Conservation (phyloP, 2,797 vertebrate species). For the Cyclura pinguis region DNA sequence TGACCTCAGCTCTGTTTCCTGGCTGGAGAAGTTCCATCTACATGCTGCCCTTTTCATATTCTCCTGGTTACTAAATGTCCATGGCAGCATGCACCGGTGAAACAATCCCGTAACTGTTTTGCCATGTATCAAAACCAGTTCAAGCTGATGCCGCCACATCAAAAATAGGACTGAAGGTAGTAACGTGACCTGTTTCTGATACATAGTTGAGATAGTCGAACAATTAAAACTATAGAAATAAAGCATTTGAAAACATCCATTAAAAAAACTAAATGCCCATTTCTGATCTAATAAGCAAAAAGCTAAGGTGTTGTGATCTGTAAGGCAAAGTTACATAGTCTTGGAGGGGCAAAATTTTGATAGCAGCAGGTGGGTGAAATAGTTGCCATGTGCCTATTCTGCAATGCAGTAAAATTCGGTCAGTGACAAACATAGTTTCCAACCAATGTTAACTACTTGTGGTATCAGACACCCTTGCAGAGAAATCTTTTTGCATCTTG, state of each 20-base stretch:
- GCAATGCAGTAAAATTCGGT: background rate
- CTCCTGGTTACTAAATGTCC: too few relatives aligned
- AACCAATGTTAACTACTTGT: background rate
- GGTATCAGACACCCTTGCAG: background rate
- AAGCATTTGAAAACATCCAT: background rate
- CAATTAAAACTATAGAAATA: background rate
- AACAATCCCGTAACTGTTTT: background rate
- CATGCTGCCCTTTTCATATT: too few relatives aligned
- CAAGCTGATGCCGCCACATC: background rate
- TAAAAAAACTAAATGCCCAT: background rate
- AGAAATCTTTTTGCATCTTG: background rate
- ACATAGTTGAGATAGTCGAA: background rate
- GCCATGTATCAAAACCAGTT: background rate
- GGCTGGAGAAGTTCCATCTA: too few relatives aligned
- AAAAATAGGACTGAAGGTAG: background rate
- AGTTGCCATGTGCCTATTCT: background rate
- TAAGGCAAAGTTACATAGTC: background rate
- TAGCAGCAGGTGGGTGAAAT: background rate
- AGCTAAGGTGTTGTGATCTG: background rate
- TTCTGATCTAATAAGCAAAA: background rate
- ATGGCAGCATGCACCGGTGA: background rate
- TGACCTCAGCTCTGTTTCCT: too few relatives aligned
- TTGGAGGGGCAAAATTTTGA: background rate
- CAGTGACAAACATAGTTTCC: background rate
- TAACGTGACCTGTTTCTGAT: background rate